Evolutionary conservation across 2,797 vertebrate species (phyloP).

Genomic region (Borostomias antarcticus): DNA sequence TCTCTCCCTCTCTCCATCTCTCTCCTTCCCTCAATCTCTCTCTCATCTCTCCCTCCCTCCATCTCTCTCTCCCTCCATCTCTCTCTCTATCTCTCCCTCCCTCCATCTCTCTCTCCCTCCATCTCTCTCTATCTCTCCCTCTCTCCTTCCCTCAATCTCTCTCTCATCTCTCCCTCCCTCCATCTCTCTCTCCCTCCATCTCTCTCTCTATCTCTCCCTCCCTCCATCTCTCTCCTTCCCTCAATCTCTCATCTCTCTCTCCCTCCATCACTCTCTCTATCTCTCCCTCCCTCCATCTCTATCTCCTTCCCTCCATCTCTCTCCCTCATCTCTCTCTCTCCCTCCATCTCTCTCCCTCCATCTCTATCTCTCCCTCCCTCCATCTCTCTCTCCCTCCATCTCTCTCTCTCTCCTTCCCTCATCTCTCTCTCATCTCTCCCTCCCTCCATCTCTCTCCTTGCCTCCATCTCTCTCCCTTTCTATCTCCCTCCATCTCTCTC

Average conservation of each 20-base stretch:
- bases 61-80: background rate
- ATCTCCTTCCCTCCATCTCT: background rate
- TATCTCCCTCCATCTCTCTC: background rate
- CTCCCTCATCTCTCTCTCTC: background rate
- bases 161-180: background rate
- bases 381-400: background rate
- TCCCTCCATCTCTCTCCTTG: background rate
- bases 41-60: too few species aligned
- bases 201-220: too few species aligned
- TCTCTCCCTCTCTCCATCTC: background rate
- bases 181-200: background rate
- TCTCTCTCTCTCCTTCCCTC: background rate
- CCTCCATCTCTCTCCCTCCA: background rate
- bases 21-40: too few species aligned
- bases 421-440: conserved; percentile 17
- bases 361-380: background rate
- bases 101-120: background rate
- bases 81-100: background rate
- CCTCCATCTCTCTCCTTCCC: too few species aligned
- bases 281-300: background rate
- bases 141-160: background rate
- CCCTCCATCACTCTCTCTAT: background rate
- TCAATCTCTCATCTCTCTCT: too few species aligned
- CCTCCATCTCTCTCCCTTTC: background rate
- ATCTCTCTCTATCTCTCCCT: background rate